These are phyloP conservation scores for Phrynocephalus versicolor DNA, from an alignment of 2,113 vertebrate species.

Conservation along the genomic window DNA sequence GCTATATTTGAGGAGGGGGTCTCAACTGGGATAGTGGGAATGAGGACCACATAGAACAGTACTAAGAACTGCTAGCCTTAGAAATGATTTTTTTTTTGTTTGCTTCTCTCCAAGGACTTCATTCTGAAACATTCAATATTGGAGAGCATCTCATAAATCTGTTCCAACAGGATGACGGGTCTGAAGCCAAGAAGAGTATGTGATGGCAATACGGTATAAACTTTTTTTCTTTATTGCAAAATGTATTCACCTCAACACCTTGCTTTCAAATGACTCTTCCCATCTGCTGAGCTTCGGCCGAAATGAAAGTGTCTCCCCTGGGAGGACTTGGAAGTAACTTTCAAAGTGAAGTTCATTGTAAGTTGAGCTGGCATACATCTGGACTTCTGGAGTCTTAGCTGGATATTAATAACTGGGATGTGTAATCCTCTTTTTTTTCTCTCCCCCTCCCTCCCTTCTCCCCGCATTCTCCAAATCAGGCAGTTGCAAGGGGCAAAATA, in stretches of 20 bases:
- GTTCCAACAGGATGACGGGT: neutral
- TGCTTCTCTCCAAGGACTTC: neutral
- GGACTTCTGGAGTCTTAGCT: conserved; percentile 27
- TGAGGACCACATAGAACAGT: too few species aligned
- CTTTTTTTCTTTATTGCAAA: conserved; percentile 48
- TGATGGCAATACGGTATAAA: conserved; percentile 50
- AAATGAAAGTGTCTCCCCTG: conserved; percentile 48
- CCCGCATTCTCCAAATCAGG: neutral
- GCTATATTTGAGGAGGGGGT: too few species aligned
- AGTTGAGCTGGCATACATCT: conserved; percentile 53
- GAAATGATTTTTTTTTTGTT: conserved; percentile 7
- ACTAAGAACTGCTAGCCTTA: neutral
- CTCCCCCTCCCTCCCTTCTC: neutral
- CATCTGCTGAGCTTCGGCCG: conserved; percentile 54
- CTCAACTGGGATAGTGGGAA: too few species aligned
- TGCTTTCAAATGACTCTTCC: conserved; percentile 63
- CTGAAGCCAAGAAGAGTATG: conserved; percentile 31
- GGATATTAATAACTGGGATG: conserved; percentile 35
- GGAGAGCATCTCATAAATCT: neutral
- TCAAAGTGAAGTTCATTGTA: conserved; percentile 55
- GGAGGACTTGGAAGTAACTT: conserved; percentile 52
- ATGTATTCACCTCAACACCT: conserved; percentile 48
- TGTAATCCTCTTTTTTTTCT: neutral
- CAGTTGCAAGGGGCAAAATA: neutral
- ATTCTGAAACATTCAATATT: neutral